Conservation (phyloP, 2,888 invertebrate species). For the Fissipunctia ypsillon region DNA sequence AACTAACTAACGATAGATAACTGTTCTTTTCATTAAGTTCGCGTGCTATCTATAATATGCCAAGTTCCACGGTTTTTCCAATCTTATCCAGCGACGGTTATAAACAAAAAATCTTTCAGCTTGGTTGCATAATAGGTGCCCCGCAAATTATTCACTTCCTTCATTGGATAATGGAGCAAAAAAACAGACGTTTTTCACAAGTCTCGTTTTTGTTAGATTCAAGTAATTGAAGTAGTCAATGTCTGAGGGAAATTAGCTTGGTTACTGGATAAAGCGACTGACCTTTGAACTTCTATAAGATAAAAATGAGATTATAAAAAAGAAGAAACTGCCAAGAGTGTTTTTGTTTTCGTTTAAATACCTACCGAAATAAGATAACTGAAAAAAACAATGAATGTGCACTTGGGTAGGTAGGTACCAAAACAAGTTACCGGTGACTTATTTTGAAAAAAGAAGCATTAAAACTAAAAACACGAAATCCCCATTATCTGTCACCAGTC, state of each 20-base stretch:
- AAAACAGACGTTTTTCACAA: constrained; percentile 52
- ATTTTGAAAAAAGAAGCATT: neutral
- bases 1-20: no score
- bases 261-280: constrained; percentile 5
- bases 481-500: neutral
- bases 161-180: constrained; percentile 57
- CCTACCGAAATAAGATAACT: neutral
- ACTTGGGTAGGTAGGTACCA: neutral
- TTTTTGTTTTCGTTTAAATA: constrained; percentile 12
- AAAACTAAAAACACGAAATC: neutral
- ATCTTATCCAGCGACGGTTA: constrained; percentile 23
- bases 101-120: constrained; percentile 60
- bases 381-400: neutral
- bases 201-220: constrained; percentile 41
- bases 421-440: neutral
- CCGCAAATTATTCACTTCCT: constrained; percentile 64
- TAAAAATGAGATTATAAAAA: constrained; percentile 22
- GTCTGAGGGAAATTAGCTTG: constrained; percentile 32
- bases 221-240: constrained; percentile 26
- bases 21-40: neutral
- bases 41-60: constrained; percentile 24
- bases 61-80: constrained; percentile 13
- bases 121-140: constrained; percentile 56
- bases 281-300: constrained; percentile 30
- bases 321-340: neutral